Percentiles rank a stretch among this genome's conserved stretches.
Evolutionary conservation across 2,797 vertebrate species (phyloP).

Genomic region (Dryobates pubescens): DNA sequence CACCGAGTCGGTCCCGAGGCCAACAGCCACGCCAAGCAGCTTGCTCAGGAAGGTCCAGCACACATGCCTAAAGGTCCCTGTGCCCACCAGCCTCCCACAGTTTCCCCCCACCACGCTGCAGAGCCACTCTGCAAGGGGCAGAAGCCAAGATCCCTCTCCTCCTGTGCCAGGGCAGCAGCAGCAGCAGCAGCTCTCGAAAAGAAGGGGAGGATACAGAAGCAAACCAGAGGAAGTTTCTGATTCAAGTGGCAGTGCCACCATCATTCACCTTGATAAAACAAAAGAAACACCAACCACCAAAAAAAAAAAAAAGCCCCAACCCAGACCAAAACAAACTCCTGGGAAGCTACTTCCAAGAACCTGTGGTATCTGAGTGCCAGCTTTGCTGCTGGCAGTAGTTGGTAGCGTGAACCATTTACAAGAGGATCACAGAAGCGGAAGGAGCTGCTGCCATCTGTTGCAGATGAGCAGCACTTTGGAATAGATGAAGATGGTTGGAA

Average conservation of each 20-base stretch:
- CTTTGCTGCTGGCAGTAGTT: neutral
- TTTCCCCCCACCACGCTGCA: neutral
- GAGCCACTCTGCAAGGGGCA: conserved; percentile 18
- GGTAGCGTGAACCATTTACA: conserved; percentile 57
- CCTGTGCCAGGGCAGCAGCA: conserved; percentile 23
- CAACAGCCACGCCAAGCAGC: neutral
- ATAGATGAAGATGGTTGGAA: conserved; percentile 8
- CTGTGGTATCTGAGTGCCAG: neutral
- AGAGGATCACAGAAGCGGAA: conserved; percentile 24
- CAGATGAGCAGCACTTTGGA: conserved; percentile 4
- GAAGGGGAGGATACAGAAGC: conserved; percentile 2
- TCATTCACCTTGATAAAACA: conserved; percentile 52
- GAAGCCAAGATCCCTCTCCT: conserved; percentile 6
- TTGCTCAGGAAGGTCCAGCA: neutral
- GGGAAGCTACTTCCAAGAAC: conserved; percentile 28
- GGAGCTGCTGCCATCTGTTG: conserved; percentile 29
- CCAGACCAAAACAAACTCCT: neutral
- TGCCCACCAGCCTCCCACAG: neutral
- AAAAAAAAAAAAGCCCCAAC: neutral
- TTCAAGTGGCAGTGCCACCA: conserved; percentile 44
- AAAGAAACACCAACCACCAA: neutral
- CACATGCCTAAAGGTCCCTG: neutral
- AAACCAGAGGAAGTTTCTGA: neutral
- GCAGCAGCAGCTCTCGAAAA: neutral
- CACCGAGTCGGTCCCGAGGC: neutral